phyloP scores from a whole-genome alignment of 2,888 invertebrate species.

The Nematopogon swammerdamellus region DNA sequence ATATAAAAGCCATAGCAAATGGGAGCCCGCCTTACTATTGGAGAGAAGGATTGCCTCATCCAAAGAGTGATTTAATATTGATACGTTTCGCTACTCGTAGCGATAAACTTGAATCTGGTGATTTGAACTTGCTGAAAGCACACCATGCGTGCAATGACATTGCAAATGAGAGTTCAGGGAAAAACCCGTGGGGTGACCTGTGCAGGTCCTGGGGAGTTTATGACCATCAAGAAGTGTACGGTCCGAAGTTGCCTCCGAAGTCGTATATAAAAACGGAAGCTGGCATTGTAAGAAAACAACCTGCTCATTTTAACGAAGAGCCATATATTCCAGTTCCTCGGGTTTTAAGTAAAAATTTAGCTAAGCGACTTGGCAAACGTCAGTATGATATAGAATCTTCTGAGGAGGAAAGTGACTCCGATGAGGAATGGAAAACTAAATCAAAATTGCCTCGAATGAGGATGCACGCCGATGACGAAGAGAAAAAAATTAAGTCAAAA shows the following conservation, averaged over 20 bases:
- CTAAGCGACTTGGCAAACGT: slow-evolving; percentile 38
- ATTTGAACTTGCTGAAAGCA: too few relatives aligned
- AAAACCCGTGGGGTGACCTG: slow-evolving; percentile 73
- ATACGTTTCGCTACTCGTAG: slow-evolving; percentile 72
- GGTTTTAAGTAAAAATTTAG: slow-evolving; percentile 35
- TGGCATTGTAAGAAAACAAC: slow-evolving; percentile 20
- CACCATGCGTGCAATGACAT: too few relatives aligned
- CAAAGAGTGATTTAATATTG: slow-evolving; percentile 65
- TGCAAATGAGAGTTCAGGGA: slow-evolving; percentile 29
- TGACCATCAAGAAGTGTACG: slow-evolving; percentile 57
- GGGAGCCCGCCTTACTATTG: slow-evolving; percentile 67
- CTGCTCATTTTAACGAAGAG: slow-evolving; percentile 7
- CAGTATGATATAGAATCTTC: slow-evolving; percentile 26
- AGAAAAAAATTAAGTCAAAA: slow-evolving; percentile 52
- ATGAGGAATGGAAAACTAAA: slow-evolving; percentile 57
- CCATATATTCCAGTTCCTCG: slow-evolving; percentile 21
- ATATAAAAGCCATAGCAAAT: slow-evolving; percentile 31
- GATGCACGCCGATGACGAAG: slow-evolving; percentile 88
- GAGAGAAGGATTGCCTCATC: slow-evolving; percentile 67
- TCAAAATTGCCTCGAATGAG: slow-evolving; percentile 72
- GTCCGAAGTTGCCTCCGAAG: slow-evolving; percentile 22
- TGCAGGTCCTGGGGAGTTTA: slow-evolving; percentile 68
- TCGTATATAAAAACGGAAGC: slow-evolving; percentile 19
- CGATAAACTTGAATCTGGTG: slow-evolving; percentile 61
- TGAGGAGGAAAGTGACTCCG: slow-evolving; percentile 43